Evolutionary conservation across 2,113 vertebrate species (phyloP).

Genomic region (Pelmatolapia mariae): DNA sequence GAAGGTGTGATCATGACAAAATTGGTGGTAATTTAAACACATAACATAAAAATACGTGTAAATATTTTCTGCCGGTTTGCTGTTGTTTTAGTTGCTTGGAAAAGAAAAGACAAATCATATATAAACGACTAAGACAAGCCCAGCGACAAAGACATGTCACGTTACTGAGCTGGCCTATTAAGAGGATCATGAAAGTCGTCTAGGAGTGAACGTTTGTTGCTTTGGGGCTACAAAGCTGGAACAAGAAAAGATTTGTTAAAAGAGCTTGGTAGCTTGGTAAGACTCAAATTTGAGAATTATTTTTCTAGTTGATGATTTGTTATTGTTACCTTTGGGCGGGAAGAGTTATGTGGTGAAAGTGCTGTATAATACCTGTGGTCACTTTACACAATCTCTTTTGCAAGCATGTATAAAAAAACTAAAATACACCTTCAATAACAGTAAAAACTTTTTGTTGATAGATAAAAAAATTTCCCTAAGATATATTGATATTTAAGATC

Average conservation of each 20-base stretch:
- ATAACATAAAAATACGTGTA: not conserved
- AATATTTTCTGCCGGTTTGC: not conserved
- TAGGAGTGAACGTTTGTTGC: not conserved
- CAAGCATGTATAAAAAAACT: not conserved
- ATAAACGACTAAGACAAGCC: not conserved
- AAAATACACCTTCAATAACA: not conserved
- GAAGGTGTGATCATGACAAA: not conserved
- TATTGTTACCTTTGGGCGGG: not conserved
- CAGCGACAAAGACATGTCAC: not conserved
- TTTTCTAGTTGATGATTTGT: not conserved
- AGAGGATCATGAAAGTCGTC: rapidly evolving
- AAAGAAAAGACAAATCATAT: not conserved
- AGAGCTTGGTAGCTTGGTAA: not conserved
- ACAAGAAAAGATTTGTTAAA: not conserved
- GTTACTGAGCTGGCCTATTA: not conserved
- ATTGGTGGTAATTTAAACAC: not conserved
- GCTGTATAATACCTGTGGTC: not conserved
- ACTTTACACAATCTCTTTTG: not conserved
- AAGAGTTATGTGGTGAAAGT: not conserved
- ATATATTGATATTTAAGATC: not conserved
- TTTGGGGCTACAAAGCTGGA: not conserved
- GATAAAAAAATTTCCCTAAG: not conserved
- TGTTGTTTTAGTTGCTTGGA: not conserved
- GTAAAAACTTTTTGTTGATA: not conserved
- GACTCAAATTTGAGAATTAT: not conserved